These are phyloP conservation scores for Hirtodrosophila duncani DNA, from an alignment of 2,888 invertebrate genomes.

Conservation along the genomic window DNA sequence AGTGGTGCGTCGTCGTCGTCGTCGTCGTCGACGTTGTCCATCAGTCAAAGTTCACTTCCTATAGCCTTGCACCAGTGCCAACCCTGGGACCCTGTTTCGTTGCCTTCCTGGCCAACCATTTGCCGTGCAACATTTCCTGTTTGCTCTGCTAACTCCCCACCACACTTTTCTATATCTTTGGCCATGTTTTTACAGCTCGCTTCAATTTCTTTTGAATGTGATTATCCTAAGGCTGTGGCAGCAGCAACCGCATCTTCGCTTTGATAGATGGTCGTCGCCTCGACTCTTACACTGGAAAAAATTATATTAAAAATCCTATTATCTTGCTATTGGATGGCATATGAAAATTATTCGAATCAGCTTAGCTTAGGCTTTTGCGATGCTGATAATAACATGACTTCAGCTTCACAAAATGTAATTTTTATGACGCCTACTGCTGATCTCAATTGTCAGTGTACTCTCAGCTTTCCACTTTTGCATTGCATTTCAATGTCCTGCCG, in stretches of 20 bases:
- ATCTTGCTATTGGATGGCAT: too few species aligned
- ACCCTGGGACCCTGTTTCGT: constrained; percentile 6
- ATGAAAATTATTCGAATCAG: too few species aligned
- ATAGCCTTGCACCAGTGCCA: too few species aligned
- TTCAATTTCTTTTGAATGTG: constrained; percentile 70
- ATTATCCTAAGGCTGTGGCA: constrained; percentile 68
- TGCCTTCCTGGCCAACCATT: constrained; percentile 27
- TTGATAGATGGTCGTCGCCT: constrained; percentile 46
- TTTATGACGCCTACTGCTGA: too few species aligned
- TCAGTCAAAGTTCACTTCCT: constrained; percentile 66
- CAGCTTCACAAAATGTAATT: too few species aligned
- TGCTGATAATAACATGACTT: too few species aligned
- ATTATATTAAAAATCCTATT: too few species aligned
- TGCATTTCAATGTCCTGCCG: constrained; percentile 66
- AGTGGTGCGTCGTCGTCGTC: constrained; percentile 33
- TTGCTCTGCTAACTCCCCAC: constrained; percentile 9
- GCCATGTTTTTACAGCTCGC: constrained; percentile 64
- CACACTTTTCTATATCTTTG: constrained; percentile 41
- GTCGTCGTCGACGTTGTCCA: too few species aligned
- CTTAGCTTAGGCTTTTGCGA: too few species aligned
- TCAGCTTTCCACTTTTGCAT: constrained; percentile 40
- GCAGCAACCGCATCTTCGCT: constrained; percentile 57
- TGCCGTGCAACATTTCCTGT: constrained; percentile 61
- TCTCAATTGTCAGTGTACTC: too few species aligned
- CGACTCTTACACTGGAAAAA: too few species aligned